Evolutionary conservation across 2,888 invertebrate genomes (phyloP).

Genomic region (Spialia ferax): DNA sequence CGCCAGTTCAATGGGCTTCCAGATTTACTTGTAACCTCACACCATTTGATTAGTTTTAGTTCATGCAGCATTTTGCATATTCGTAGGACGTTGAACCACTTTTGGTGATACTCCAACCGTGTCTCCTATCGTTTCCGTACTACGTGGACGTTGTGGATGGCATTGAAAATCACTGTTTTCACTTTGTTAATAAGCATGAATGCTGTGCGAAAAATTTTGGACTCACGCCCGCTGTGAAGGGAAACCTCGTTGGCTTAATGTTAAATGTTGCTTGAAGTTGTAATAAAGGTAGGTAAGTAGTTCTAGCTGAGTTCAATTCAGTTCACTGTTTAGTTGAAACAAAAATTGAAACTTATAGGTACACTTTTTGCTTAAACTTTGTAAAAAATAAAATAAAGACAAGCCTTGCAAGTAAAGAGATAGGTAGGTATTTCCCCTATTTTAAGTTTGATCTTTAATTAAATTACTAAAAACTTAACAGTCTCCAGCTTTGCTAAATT

Average conservation of each 20-base stretch:
- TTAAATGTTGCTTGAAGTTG: no score
- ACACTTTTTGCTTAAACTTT: no score
- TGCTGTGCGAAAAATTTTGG: slow-evolving; percentile 7
- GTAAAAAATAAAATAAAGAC: no score
- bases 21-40: no score
- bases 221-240: neutral
- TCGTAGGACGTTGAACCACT: slow-evolving; percentile 62
- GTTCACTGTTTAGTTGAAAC: no score
- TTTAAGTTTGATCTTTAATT: no score
- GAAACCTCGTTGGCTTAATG: neutral
- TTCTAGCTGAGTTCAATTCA: neutral
- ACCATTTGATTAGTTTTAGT: neutral
- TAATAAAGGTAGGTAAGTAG: neutral
- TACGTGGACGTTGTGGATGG: slow-evolving; percentile 37
- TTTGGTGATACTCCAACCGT: slow-evolving; percentile 57
- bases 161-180: slow-evolving; percentile 21
- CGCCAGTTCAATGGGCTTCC: no score
- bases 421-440: no score
- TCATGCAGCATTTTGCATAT: neutral
- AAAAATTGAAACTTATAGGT: no score
- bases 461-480: no score
- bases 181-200: slow-evolving; percentile 16
- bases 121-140: slow-evolving; percentile 62
- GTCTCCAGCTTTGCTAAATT: neutral
- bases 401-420: no score